Conservation (phyloP, 2,797 vertebrate species). For the Onychomys arenicola region DNA sequence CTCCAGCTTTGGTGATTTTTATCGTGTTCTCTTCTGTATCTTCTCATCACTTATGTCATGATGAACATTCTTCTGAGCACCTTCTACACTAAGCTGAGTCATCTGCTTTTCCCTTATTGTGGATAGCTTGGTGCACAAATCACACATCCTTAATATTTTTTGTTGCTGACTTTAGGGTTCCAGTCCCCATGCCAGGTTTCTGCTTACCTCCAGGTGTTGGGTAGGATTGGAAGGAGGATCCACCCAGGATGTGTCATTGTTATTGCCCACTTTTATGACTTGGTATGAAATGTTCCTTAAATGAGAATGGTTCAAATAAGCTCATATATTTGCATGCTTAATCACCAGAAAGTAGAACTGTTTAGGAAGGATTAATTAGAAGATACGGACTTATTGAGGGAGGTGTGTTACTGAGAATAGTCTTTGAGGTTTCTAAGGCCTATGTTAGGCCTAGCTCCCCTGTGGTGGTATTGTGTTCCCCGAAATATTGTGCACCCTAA, state of each 20-base stretch:
- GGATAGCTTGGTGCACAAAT: fast-evolving
- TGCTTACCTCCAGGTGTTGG: no score
- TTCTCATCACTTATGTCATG: fast-evolving
- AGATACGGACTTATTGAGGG: background rate
- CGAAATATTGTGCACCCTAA: no score
- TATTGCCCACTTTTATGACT: background rate
- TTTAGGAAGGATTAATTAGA: background rate
- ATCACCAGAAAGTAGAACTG: no score
- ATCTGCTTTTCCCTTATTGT: background rate
- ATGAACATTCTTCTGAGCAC: background rate
- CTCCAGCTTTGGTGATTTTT: background rate
- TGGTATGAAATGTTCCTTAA: background rate
- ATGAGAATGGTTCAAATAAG: background rate
- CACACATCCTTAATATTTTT: fast-evolving
- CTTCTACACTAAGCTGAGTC: background rate
- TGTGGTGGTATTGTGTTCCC: no score
- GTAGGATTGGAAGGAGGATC: fast-evolving
- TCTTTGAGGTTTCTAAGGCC: no score
- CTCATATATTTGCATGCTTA: background rate
- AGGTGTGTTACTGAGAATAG: no score
- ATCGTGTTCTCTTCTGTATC: background rate
- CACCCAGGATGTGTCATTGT: fast-evolving
- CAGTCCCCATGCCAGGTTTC: background rate
- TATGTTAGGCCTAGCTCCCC: no score
- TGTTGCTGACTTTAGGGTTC: background rate